A percentile compares a stretch with the other conserved stretches of the same genome.
phyloP scores from a whole-genome alignment of 2,888 invertebrate genomes.

The Dryococelus australis region DNA sequence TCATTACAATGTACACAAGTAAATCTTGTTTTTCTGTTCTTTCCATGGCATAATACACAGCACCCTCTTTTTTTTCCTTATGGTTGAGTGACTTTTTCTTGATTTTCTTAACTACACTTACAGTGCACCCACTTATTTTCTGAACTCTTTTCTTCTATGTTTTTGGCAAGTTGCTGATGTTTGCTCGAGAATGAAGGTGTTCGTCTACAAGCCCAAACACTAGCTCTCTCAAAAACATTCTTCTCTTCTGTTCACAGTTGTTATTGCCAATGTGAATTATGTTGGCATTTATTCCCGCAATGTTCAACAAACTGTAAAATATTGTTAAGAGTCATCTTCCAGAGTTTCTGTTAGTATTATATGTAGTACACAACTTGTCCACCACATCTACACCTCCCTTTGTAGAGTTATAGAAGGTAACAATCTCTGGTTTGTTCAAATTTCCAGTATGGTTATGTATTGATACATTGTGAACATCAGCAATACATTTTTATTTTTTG shows the following conservation, averaged over 20 bases:
- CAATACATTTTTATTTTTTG: background rate
- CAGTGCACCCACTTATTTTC: background rate
- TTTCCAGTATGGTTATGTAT: background rate
- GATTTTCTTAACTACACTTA: background rate
- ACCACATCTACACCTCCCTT: background rate
- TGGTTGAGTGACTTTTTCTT: background rate
- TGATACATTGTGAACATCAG: background rate
- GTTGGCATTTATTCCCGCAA: no score
- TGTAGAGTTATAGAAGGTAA: background rate
- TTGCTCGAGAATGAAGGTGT: background rate
- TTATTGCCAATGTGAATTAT: no score
- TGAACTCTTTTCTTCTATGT: background rate
- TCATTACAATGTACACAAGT: background rate
- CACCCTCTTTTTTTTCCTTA: background rate
- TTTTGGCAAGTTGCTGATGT: background rate
- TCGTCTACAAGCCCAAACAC: background rate
- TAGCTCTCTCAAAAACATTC: background rate
- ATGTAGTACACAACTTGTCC: background rate
- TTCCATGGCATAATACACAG: background rate
- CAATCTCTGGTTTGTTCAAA: background rate
- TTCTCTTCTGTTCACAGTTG: no score
- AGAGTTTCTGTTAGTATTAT: background rate
- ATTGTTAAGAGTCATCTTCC: background rate
- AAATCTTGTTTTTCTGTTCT: background rate
- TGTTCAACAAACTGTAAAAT: background rate